Evolutionary conservation across 2,888 invertebrate genomes (phyloP).

Genomic region (Clanis bilineata): DNA sequence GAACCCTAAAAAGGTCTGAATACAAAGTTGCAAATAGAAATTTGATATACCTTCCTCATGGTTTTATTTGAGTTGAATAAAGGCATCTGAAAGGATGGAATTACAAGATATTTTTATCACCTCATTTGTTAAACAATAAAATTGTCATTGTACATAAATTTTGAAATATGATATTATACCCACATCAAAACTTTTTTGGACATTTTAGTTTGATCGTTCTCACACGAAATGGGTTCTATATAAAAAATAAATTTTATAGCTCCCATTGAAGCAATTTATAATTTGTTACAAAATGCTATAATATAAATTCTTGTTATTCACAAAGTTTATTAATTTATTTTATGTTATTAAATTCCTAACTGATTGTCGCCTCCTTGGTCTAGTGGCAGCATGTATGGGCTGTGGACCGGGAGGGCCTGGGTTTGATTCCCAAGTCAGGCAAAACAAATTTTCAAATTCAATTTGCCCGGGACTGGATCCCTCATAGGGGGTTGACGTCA

Average conservation of each 20-base stretch:
- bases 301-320: not conserved
- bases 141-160: conserved; percentile 9
- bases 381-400: too few species aligned
- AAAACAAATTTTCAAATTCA: too few species aligned
- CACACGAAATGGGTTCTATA: conserved; percentile 22
- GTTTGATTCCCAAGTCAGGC: too few species aligned
- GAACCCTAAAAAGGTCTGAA: too few species aligned
- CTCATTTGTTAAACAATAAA: conserved; percentile 11
- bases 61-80: not conserved
- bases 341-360: not conserved
- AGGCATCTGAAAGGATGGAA: not conserved
- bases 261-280: not conserved
- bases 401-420: too few species aligned
- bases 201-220: conserved; percentile 4
- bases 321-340: not conserved
- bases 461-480: too few species aligned
- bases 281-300: not conserved
- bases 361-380: too few species aligned
- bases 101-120: conserved; percentile 13
- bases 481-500: too few species aligned
- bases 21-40: too few species aligned
- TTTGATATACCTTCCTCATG: not conserved
- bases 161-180: conserved; percentile 9
- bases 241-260: conserved; percentile 12
- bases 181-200: conserved; percentile 4